Conservation (phyloP, 2,113 vertebrate species). For the Leptobrachium ailaonicum region DNA sequence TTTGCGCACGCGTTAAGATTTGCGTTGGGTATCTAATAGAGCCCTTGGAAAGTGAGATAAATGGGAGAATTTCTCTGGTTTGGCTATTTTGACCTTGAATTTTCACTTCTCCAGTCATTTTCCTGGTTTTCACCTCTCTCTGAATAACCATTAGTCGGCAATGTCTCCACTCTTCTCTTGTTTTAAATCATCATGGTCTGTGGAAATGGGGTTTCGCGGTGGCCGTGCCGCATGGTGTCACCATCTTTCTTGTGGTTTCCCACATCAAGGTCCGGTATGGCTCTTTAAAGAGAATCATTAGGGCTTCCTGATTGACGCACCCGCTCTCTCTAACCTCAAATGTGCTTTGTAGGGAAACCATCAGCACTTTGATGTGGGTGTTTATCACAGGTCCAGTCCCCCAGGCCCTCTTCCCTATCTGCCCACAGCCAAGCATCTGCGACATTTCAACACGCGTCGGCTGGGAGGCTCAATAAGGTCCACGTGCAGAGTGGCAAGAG, state of each 20-base stretch:
- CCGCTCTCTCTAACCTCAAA: neutral
- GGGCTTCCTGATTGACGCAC: neutral
- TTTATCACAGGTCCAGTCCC: slow-evolving; percentile 6
- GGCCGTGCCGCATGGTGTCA: neutral
- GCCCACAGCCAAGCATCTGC: neutral
- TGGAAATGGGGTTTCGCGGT: neutral
- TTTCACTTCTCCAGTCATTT: too few species aligned
- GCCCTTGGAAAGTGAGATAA: too few species aligned
- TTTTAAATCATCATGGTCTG: neutral
- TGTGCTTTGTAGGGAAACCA: neutral
- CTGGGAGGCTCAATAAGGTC: neutral
- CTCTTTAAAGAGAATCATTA: neutral
- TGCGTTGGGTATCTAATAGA: too few species aligned
- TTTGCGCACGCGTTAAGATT: too few species aligned
- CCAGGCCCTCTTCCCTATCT: neutral
- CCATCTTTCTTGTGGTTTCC: slow-evolving; percentile 3
- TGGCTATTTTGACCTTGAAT: too few species aligned
- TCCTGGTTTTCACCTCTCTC: too few species aligned
- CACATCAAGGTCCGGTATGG: slow-evolving; percentile 17
- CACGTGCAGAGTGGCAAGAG: neutral
- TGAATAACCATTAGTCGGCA: too few species aligned
- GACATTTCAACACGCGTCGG: neutral
- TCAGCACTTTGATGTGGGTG: slow-evolving; percentile 20
- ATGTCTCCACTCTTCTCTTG: neutral
- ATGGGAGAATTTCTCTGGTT: too few species aligned